Evolutionary conservation across 2,888 invertebrate genomes (phyloP), one percentile per base, ranked within the genome.

Genomic region (Cerceris ruficornis): DNA sequence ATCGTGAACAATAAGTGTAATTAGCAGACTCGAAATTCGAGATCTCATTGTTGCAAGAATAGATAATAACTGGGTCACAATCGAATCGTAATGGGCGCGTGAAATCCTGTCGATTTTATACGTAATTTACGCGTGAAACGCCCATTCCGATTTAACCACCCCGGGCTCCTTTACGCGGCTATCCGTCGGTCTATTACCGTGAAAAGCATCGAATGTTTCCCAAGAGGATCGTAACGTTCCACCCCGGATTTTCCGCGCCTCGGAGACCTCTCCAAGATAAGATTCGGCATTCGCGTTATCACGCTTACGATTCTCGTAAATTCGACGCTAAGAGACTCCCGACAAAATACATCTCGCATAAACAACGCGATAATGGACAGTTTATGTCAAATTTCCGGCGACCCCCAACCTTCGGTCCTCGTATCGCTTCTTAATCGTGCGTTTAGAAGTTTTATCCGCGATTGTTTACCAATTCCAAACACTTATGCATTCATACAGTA

Each of bases 231-330:
- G 28, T 70, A 70, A 70, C 58, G 15, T 43, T 41, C 49, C 11
- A 17, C 17, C 60, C 54, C 9, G 28, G n/a, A 41, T 60, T 70
- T 55, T 28, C 55, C 42, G 6, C 52, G 8, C 50, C 42, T 2
- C n/a, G 41, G 13, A 28, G 57, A 65, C 42, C 64, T 61, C 57
- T 11, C 41, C 0, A n/a, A 71, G 78, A 78, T 72, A 69, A 72
- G 65, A 65, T 58, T 59, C 60, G 14, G 13, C n/a, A 4, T 17
- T 8, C 64, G 50, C 41, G 13, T 43, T 68, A 52, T 49, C 55
- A 17, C 43, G 43, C 41, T 60, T 6, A 17, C 43, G 13, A n/a
- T 41, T 43, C 49, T 57, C 61, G 49, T 60, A 49, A 55, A 67
- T 50, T 54, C 46, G 13, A 42, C 55, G 55, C 43, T 42, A 39